Base-by-base conservation (phyloP, 2,888 invertebrate species). In the Sphinx pinastri region DNA sequence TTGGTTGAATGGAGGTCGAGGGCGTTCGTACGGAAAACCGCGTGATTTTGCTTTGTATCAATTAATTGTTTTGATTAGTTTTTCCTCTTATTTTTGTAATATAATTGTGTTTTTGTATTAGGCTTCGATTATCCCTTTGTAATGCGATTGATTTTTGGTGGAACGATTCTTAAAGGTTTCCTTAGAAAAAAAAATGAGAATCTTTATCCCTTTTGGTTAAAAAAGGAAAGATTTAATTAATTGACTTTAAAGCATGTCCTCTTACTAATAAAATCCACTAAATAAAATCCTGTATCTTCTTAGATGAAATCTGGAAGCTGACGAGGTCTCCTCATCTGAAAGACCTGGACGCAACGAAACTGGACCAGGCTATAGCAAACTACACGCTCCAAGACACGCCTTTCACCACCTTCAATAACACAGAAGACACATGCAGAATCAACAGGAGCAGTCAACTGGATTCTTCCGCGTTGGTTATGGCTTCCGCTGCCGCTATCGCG, bases 261-360 rank as follows among this genome's bases (percentile, higher is more conserved):
- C 6, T 38, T 1, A 38, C 0, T 38, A 7, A n/a, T n/a, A n/a
- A n/a, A 0, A 5, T 5, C 38, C 38, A n/a, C 0, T 51, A n/a
- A 25, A 51, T 19, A 8, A 25, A 2, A 57, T 5, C 25, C n/a
- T 38, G 38, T 38, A 16, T 60, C 84, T 87, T 2, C 49, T 8
- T 87, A 94, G 93, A 93, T 73, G 92, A 93, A 76, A 82, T 94
- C 52, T 94, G 93, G 93, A 90, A 93, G 70, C 79, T 94, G 25
- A 90, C 88, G 0, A 83, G 92, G 3, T 85, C 89, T 1, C 89
- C 88, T 0, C 92, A 93, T 55, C 75, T 90, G 0, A 92, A 92
- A 70, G 85, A 84, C 52, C 88, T 88, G 0, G 91, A 92, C 55
- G 86, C 88, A 0, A 77, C 78, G 0, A 89, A 91, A 72, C 75